Evolutionary conservation across 1,140 invertebrate species (phyloP).

Genomic region (Panulirus ornatus): DNA sequence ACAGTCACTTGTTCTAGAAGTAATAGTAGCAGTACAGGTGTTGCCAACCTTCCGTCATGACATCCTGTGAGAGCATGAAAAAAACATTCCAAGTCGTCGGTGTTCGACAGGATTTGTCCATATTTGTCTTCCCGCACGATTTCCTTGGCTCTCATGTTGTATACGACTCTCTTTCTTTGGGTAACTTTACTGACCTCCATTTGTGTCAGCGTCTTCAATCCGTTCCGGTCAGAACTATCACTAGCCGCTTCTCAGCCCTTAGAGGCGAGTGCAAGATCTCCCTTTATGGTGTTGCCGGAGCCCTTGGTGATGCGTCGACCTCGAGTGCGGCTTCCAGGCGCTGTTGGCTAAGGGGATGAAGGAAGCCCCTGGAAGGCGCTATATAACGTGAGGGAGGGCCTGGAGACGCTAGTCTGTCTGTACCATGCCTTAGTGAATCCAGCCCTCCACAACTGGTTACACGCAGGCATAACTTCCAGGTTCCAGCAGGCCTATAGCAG

Average conservation of each 20-base stretch:
- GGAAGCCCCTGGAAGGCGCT: constrained; percentile 24
- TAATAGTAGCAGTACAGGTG: no score
- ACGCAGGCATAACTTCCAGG: neutral
- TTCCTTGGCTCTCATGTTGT: no score
- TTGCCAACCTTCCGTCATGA: no score
- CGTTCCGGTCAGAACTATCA: no score
- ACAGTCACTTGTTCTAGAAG: no score
- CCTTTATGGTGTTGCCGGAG: neutral
- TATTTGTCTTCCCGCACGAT: no score
- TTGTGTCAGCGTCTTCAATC: no score
- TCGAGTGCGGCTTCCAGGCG: constrained; percentile 31
- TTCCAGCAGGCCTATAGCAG: constrained; percentile 27
- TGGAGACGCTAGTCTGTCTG: constrained; percentile 13
- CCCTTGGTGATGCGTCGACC: constrained; percentile 9
- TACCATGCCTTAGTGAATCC: constrained; percentile 21
- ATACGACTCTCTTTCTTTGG: no score
- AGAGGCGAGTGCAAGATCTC: neutral
- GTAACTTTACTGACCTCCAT: no score
- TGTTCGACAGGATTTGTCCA: no score
- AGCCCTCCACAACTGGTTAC: neutral
- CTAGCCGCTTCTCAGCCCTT: neutral
- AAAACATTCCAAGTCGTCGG: no score
- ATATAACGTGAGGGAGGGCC: neutral
- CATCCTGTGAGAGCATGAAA: no score
- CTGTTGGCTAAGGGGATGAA: constrained; percentile 17